Base-by-base conservation (phyloP, 2,888 invertebrate genomes). In the Cepaea hortensis region DNA sequence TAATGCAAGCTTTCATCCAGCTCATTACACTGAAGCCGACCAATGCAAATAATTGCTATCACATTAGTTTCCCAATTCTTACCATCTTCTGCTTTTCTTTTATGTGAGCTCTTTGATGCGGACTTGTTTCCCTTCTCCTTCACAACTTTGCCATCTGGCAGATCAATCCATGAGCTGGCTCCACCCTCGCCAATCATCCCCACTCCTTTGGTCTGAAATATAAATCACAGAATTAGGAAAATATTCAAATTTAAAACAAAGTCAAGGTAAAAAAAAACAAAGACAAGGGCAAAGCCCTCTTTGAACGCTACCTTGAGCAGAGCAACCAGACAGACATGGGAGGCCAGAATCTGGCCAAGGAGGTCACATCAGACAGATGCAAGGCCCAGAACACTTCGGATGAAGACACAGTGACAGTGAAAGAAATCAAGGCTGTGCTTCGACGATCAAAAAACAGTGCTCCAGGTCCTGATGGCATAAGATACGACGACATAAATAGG, bases 151-250 rank as follows among this genome's bases (percentile, higher is more conserved):
- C 9, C 3, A 5, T 13, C 65, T 46, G 85, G 85, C 4, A 85
- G 55, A 77, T 86, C 79, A 55, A 87, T 61, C 92, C 92, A 93
- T 3, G 88, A 89, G 80, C 87, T 90, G 15, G 87, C 65, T 9
- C 92, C 92, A 46, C 92, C 92, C 75, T 90, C 88, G 20, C 93
- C 93, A 77, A 93, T 91, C 79, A 88, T 84, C 7, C 90, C 92
- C 23, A 91, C 91, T 81, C 92, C 92, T 77, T 89, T 89, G 18
- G 90, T 90, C 92, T 91, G 87, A 68, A 80, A 83, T 55, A 76
- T 46, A 46, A 23, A 76, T 35, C 20, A 50, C 18, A 46, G 23
- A 15, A 7, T 48, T 2, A 75, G 35, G 35, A 20, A 46, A 18
- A 18, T 18, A 75, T 23, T 48, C 4, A 9, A 20, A 48, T 48